phyloP scores from a whole-genome alignment of 2,113 vertebrate species.

The Notothenia rossii region DNA sequence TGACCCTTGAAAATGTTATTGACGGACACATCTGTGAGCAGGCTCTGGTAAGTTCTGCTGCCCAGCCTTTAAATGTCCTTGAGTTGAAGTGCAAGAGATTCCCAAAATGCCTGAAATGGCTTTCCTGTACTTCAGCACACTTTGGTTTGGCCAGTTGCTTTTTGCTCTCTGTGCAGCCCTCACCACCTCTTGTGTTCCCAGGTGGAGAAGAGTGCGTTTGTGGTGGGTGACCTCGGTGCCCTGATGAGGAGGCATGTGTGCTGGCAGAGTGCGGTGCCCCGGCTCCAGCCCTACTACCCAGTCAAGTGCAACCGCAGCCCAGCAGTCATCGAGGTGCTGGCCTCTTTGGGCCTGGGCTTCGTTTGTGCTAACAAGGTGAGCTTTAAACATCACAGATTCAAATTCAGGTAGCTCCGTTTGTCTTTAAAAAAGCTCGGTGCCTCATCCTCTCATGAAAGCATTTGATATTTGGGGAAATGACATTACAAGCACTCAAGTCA shows the following conservation, averaged over 20 bases:
- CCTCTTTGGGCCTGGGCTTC: constrained; percentile 93
- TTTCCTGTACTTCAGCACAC: not conserved
- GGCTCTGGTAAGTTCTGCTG: constrained; percentile 87
- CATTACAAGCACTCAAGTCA: constrained; percentile 57
- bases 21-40: constrained; percentile 96
- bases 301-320: constrained; percentile 94
- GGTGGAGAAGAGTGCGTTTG: constrained; percentile 95
- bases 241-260: constrained; percentile 92
- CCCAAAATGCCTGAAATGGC: not conserved
- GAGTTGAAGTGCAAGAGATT: not conserved
- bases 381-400: not conserved
- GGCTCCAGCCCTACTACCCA: constrained; percentile 93
- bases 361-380: constrained; percentile 95
- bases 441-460: constrained; percentile 51
- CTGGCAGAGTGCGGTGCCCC: constrained; percentile 90
- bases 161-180: not conserved
- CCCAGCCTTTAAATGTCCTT: not conserved
- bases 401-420: not conserved
- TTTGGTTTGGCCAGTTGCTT: not conserved
- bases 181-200: constrained; percentile 61
- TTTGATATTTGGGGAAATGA: constrained; percentile 23
- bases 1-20: constrained; percentile 93
- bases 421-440: constrained; percentile 2
- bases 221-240: constrained; percentile 94
- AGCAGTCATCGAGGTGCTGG: constrained; percentile 93